Evolutionary conservation across 2,888 invertebrate genomes (phyloP), one percentile per base, ranked within the genome.

Genomic region (Catocala fraxini): DNA sequence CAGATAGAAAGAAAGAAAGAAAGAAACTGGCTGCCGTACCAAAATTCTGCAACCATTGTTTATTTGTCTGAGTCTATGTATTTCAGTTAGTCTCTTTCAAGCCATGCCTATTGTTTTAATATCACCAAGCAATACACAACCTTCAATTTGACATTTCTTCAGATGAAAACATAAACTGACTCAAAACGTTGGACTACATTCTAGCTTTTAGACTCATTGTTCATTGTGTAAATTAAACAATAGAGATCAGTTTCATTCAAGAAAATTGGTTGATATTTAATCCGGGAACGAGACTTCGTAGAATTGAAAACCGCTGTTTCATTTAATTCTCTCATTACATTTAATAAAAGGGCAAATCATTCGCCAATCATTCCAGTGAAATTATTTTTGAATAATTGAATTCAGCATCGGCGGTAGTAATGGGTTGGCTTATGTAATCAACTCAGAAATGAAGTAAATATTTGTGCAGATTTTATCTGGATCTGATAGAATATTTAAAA

Each of bases 261-360:
- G 61, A 72, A 63, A 75, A 73, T 73, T 72, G 59, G 59, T 73
- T 75, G 68, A 71, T 68, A 68, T 73, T 73, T 71, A 75, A 68
- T 75, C 65, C 56, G 42, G 53, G 63, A 71, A 59, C 56, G 63
- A 59, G 51, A 15, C 56, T 47, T 52, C 56, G 53, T 51, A 58
- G 61, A 65, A 72, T 72, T 68, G 55, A 59, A 62, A 75, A 72
- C 58, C 66, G 13, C 66, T 56, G 56, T 64, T 65, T 66, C 51
- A 54, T 51, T 56, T 62, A 69, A 72, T 66, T 71, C 64, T 62
- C 66, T 69, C 66, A 75, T 75, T 73, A 75, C 65, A 70, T 72
- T 75, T 59, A 39, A 65, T 68, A 75, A 70, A 73, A 42, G 63
- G 60, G 45, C 54, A 47, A 59, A 72, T 73, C 65, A 61, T 60